Evolutionary conservation across 2,888 invertebrate species (phyloP), one percentile per base, ranked within the genome.

Genomic region (Plagodis pulveraria): DNA sequence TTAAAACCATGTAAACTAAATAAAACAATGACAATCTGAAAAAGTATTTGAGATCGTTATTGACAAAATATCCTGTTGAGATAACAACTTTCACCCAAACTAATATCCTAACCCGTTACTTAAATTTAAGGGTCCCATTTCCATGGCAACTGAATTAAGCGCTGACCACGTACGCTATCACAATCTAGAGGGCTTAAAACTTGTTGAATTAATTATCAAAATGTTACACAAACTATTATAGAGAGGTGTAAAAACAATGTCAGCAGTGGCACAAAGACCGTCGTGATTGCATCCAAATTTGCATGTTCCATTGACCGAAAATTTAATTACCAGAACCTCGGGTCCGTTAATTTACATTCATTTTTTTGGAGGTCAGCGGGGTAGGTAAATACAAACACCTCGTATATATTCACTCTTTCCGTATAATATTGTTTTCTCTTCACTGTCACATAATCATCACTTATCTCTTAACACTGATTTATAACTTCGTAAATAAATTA

Each of bases 301-400:
- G 82, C 88, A 88, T 87, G 82, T 86, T 86, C 83, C 86, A 88
- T 87, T 88, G 86, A 83, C 83, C 78, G 84, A 84, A 84, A 84
- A 88, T 89, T 89, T 84, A 84, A 89, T 89, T 89, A 81, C 70
- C 81, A 71, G 75, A 70, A 74, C 78, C 74, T 72, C 72, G 66
- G 71, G 73, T 74, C 72, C 75, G 74, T 76, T 81, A 77, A 83
- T 84, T 84, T 80, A 74, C 74, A 71, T 77, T 73, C 78, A 76
- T 82, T 83, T 80, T n/a, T n/a, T n/a, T n/a, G n/a, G n/a, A n/a
- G n/a, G n/a, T n/a, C n/a, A n/a, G n/a, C n/a, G n/a, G n/a, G n/a
- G n/a, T n/a, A n/a, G n/a, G n/a, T n/a, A n/a, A n/a, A n/a, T n/a
- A n/a, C n/a, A n/a, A n/a, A n/a, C n/a, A n/a, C n/a, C n/a, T n/a